Base-by-base conservation (phyloP, 2,888 invertebrate genomes). In the Lampropteryx suffumata region DNA sequence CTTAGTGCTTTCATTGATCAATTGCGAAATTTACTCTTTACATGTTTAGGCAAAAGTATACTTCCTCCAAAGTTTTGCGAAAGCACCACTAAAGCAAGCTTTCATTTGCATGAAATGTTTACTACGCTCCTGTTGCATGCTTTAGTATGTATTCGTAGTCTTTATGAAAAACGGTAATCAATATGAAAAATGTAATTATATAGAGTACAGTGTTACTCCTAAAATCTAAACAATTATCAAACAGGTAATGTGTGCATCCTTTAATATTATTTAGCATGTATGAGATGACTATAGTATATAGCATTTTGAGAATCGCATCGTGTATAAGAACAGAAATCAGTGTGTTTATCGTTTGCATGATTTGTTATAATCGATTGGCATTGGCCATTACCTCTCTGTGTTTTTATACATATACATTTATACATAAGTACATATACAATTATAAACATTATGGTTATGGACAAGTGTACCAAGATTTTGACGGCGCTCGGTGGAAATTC, bases 331-430 rank as follows among this genome's bases (percentile, higher is more conserved):
- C n/a, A n/a, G n/a, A n/a, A n/a, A n/a, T 59, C 64, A 51, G 56
- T 57, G 55, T 63, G 57, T 39, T 41, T 54, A 55, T 65, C 48
- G 60, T 61, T 61, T 64, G 72, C 73, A 71, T 61, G 55, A 44
- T 50, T 61, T 61, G 70, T 64, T 57, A 56, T 56, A 59, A 45
- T 44, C 11, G 34, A 30, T 13, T 39, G 45, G 34, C 47, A 33
- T 39, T 40, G 26, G 12, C 21, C n/a, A 24, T 17, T 28, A n/a
- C 32, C 29, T 50, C 41, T 14, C 29, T 44, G 49, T 51, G 37
- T 56, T 45, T 55, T 41, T 21, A 39, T 49, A 35, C 36, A 48
- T 43, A 43, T 36, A 48, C 13, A 46, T 40, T 44, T 17, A 42
- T 44, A 21, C 28, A 41, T 46, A 47, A 32, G 50, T 53, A 42